Evolutionary conservation across 2,113 vertebrate genomes (phyloP).

Genomic region (Archocentrus centrarchus): DNA sequence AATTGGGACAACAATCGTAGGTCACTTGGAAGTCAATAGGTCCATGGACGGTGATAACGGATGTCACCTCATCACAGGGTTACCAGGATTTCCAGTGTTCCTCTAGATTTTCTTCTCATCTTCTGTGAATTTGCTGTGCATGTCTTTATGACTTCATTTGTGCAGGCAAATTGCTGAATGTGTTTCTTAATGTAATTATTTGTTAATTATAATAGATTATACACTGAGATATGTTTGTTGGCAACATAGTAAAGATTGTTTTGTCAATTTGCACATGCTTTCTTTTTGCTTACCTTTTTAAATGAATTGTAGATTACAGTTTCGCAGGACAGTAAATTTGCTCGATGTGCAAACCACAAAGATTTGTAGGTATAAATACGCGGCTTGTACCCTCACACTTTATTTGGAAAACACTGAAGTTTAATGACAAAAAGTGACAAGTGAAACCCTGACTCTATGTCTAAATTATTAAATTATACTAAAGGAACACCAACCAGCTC

Average conservation of each 20-base stretch:
- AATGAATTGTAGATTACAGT: background rate
- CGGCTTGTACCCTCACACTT: too few species aligned
- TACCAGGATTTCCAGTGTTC: background rate
- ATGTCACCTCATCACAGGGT: background rate
- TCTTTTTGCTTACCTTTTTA: background rate
- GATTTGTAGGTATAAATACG: background rate
- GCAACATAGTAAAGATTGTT: too few species aligned
- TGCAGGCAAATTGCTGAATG: background rate
- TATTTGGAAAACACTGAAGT: background rate
- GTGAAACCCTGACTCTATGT: slow-evolving; percentile 12
- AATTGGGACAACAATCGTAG: slow-evolving; percentile 13
- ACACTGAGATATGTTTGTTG: background rate
- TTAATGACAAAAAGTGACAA: slow-evolving; percentile 17
- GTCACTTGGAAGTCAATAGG: background rate
- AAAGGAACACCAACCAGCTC: background rate
- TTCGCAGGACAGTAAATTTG: background rate
- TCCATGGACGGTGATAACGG: background rate
- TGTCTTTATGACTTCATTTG: background rate
- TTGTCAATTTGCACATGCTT: background rate
- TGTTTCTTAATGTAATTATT: background rate
- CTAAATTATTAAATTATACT: slow-evolving; percentile 23
- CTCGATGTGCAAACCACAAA: background rate
- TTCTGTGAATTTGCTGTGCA: background rate
- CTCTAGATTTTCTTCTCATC: background rate
- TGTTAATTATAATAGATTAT: background rate